Percentiles rank a stretch among this genome's conserved stretches.
Evolutionary conservation across 92 coral and sea anemone genomes (phyloP).

Genomic region (Palythoa heliodiscus): DNA sequence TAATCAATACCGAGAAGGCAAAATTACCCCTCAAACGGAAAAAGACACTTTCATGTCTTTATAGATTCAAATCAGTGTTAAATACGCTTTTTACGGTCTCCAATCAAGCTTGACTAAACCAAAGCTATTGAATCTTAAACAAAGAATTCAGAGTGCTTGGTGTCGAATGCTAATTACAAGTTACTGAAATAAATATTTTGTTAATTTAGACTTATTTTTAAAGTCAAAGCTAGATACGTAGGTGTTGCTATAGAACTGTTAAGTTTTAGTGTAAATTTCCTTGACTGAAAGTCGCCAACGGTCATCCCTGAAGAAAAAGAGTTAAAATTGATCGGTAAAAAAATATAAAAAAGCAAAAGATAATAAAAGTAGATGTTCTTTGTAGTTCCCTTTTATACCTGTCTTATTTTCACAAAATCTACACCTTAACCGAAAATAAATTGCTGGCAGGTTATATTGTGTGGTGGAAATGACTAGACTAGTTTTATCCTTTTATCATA

Average conservation of each 20-base stretch:
- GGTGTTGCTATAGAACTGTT: slow-evolving; percentile 7
- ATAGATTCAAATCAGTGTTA: not conserved
- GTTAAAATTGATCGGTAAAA: not conserved
- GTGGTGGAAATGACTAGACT: slow-evolving; percentile 2
- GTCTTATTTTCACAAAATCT: slow-evolving; percentile 1
- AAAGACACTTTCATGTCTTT: not conserved
- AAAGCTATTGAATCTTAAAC: not conserved
- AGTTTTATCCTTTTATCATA: not conserved
- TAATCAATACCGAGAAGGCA: not conserved
- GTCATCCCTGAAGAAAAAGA: not conserved
- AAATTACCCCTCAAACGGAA: not conserved
- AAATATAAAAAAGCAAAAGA: not conserved
- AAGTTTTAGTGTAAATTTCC: not conserved
- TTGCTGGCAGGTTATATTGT: not conserved
- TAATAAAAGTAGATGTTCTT: not conserved
- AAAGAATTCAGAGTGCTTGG: not conserved
- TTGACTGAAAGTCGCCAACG: not conserved
- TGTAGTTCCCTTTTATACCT: slow-evolving; percentile 4
- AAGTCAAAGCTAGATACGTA: not conserved
- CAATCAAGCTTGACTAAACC: not conserved
- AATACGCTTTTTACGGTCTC: not conserved
- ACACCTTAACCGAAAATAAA: slow-evolving; percentile 33
- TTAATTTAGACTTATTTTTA: not conserved
- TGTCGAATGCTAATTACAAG: not conserved
- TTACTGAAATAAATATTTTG: not conserved